Percentiles rank a stretch among this genome's conserved stretches.
Evolutionary conservation across 35 echinoderm and acorn worm species (phyloP).

Genomic region (Lytechinus pictus): DNA sequence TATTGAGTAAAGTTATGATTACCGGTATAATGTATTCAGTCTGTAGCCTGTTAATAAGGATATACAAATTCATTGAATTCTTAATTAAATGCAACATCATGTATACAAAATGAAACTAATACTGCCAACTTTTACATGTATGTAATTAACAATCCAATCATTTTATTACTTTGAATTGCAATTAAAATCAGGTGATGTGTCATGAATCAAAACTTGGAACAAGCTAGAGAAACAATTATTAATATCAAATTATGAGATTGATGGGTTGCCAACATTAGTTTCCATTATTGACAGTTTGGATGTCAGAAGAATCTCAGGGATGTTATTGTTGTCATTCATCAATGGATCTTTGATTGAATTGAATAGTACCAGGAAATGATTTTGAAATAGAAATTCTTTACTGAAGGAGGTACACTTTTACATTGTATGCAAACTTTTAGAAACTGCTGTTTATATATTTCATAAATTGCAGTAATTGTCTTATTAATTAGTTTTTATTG

Average conservation of each 20-base stretch:
- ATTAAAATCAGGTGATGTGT: not conserved
- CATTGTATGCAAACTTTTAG: not conserved
- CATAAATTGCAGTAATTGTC: not conserved
- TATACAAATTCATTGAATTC: no score
- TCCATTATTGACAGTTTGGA: not conserved
- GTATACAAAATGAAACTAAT: not conserved
- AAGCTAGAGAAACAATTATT: not conserved
- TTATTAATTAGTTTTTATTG: not conserved
- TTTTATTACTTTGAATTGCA: not conserved
- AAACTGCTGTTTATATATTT: not conserved
- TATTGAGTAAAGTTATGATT: no score
- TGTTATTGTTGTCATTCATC: slow-evolving; percentile 10
- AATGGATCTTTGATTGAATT: not conserved
- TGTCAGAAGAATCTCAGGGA: not conserved
- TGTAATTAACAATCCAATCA: not conserved
- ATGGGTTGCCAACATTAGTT: not conserved
- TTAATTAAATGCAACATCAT: no score
- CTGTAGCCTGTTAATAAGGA: no score
- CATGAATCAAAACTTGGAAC: not conserved
- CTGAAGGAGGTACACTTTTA: not conserved
- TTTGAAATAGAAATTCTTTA: not conserved
- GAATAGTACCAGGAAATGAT: not conserved
- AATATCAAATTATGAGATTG: not conserved
- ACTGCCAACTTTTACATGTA: not conserved
- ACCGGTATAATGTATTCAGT: no score